Percentiles rank a stretch among this genome's conserved stretches.
Evolutionary conservation across 2,888 invertebrate genomes (phyloP).

Genomic region (Tiliacea citrago): DNA sequence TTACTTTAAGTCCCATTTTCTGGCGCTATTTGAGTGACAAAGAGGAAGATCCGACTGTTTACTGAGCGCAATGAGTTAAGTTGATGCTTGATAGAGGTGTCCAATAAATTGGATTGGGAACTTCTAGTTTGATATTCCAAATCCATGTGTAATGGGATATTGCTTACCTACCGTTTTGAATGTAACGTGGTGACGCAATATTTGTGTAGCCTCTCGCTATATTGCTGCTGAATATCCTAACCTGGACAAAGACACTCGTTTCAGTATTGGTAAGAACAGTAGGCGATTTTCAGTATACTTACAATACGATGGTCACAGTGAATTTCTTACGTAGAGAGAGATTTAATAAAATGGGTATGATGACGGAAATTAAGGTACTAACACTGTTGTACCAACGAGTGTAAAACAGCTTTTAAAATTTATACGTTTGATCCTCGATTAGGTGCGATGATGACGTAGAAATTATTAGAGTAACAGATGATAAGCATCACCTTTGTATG

Average conservation of each 20-base stretch:
- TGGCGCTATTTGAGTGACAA: conserved; percentile 49
- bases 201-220: neutral
- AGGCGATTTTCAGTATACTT: neutral
- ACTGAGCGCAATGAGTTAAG: conserved; percentile 22
- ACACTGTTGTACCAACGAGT: neutral
- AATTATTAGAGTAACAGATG: neutral
- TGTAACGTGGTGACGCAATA: neutral
- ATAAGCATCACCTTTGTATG: too few species aligned
- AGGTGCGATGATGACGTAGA: neutral
- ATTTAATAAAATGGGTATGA: neutral
- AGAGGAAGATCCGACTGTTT: conserved; percentile 33
- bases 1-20: conserved; percentile 76
- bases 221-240: neutral
- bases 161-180: neutral
- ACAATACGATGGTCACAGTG: neutral
- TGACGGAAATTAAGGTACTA: neutral
- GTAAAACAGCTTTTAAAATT: neutral
- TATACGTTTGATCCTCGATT: neutral
- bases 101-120: neutral
- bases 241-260: neutral
- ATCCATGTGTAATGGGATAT: neutral
- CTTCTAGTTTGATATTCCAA: neutral
- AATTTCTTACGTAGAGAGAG: neutral
- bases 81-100: too few species aligned
- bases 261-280: neutral